Evolutionary conservation across 2,113 vertebrate species (phyloP), one percentile per base, ranked within the genome.

Genomic region (Passer montanus): DNA sequence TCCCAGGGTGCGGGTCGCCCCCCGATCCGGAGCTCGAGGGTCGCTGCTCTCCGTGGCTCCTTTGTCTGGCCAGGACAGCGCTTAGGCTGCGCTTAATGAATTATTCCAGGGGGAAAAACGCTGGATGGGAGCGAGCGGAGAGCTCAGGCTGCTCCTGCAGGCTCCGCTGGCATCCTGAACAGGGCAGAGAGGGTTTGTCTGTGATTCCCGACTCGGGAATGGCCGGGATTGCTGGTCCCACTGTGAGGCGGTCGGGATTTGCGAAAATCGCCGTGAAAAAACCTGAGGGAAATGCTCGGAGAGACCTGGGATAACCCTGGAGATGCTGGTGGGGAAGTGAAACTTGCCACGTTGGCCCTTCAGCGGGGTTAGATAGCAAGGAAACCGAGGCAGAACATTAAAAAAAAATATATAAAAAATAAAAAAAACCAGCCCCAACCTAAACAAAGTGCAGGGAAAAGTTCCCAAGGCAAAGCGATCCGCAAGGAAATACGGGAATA

Each of bases 11-110:
- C 35, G 27, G 5, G 30, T 17, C 66, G 9, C n/a, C 28, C 0
- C 23, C 4, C 6, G 67, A 24, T 37, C 30, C 10, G 0, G 53
- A 73, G 39, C 18, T 13, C 53, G 2, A 30, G 56, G 1, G 69
- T 3, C 30, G 7, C 50, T 41, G 73, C 59, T 60, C 49, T 24
- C 21, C 10, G 0, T 1, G 52, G 43, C 56, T 1, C 39, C 67
- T 84, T 75, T 80, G 84, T 79, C 28, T 21, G 84, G 37, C n/a
- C 63, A 1, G 68, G 59, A 24, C 69, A 26, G 37, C 7, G 17
- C 41, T 22, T 11, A 6, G 77, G 49, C 62, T 81, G 63, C 17
- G 47, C 41, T 83, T 47, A n/a, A 84, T 28, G 37, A 90, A 55
- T 33, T 33, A 79, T 88, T 85, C 87, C 88, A 17, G 44, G 78